Percentiles rank a stretch among this genome's conserved stretches.
These are phyloP conservation scores for Scaptomyza graminum DNA, from an alignment of 1,140 invertebrate genomes.

Conservation along the genomic window DNA sequence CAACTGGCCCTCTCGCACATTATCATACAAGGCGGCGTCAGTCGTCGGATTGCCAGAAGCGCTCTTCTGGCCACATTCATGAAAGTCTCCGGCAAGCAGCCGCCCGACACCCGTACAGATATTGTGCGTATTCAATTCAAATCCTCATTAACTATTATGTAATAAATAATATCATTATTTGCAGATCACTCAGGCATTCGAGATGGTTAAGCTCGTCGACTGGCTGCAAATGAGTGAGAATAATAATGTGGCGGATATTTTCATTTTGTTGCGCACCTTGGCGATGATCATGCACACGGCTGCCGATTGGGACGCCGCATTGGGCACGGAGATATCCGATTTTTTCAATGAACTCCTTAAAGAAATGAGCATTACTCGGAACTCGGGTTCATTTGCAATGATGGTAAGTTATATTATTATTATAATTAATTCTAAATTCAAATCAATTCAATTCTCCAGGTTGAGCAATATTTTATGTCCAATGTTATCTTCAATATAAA, in stretches of 20 bases:
- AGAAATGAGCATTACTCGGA: neutral
- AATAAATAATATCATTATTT: no score
- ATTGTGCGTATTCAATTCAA: constrained; percentile 11
- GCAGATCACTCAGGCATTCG: constrained; percentile 17
- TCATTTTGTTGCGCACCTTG: constrained; percentile 23
- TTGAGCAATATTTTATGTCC: no score
- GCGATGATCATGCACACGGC: constrained; percentile 12
- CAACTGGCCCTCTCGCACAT: constrained; percentile 1
- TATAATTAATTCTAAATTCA: no score
- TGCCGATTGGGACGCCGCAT: neutral
- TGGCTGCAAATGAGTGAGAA: constrained; percentile 5
- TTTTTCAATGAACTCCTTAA: constrained; percentile 21
- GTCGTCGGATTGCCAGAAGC: constrained; percentile 9
- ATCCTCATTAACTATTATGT: neutral
- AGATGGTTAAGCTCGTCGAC: constrained; percentile 14
- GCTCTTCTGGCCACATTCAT: constrained; percentile 13
- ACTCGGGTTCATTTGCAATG: constrained; percentile 20
- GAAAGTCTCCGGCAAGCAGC: neutral
- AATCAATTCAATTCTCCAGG: no score
- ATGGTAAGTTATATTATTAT: constrained; percentile 14
- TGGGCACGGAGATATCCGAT: constrained; percentile 7
- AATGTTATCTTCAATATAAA: no score
- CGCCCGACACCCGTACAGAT: neutral
- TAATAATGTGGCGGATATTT: constrained; percentile 3
- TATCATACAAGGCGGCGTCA: neutral